Base-by-base conservation (phyloP, 2,888 invertebrate species). In the Ichneumoninae sp. region DNA sequence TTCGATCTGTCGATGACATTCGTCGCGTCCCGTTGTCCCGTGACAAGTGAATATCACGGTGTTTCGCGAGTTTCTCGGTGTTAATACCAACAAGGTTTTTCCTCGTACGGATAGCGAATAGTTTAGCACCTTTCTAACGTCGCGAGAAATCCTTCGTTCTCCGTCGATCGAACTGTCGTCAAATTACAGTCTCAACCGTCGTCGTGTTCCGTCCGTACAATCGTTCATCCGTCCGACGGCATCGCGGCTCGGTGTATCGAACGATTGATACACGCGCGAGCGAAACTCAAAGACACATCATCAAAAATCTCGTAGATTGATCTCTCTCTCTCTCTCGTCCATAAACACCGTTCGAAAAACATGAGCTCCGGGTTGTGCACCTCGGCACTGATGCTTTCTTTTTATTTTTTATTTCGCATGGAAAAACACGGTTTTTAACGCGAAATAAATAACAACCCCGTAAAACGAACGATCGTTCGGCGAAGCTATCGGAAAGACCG, bases 301-400 rank as follows among this genome's bases (percentile, higher is more conserved):
- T 88, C 89, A 88, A 88, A 88, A 78, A 60, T 65, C 68, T 50
- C 89, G 87, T 89, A 89, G 89, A 91, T 91, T 88, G 88, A 90
- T 89, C 88, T 22, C 88, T 22, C 26, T 26, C 8, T 10, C 52
- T 62, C 52, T 62, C 40, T 6, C 87, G 86, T n/a, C 40, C 68
- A 87, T 90, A 89, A 65, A 84, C 84, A 89, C 90, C 90, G 89
- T 91, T 91, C 90, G 87, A 87, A 91, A 92, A 91, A 91, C 91
- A 91, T 91, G 88, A 88, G 90, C 87, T 86, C 85, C 84, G 40
- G 62, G 62, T 78, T 78, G 69, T 70, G 60, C 50, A 60, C 69
- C 76, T 50, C 47, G 36, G 47, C 74, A 70, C 71, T 65, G 74
- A 50, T 65, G 81, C 52, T 57, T 33, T 71, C 57, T 69, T 69